phyloP scores from a whole-genome alignment of 2,888 invertebrate genomes.

The Platynereis dumerilii region DNA sequence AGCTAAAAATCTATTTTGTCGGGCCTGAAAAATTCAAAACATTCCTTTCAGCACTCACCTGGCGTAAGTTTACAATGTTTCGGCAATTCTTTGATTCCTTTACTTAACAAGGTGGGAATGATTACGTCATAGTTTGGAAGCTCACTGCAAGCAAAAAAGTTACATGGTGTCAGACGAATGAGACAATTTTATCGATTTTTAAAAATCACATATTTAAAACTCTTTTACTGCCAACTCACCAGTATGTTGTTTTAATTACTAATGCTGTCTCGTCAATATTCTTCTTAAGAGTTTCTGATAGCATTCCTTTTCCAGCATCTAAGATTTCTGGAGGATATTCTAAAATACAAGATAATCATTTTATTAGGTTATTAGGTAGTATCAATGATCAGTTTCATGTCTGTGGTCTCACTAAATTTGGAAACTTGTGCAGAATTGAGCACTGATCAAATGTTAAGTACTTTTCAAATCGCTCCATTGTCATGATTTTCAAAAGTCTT shows the following conservation, averaged over 20 bases:
- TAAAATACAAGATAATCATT: slow-evolving; percentile 24
- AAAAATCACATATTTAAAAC: too few species aligned
- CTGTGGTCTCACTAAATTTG: too few species aligned
- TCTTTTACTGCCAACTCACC: too few species aligned
- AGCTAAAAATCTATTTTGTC: too few species aligned
- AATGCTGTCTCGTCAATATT: slow-evolving; percentile 77
- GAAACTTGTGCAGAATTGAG: not conserved
- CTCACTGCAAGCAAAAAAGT: slow-evolving; percentile 72
- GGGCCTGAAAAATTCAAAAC: too few species aligned
- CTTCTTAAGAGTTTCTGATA: slow-evolving; percentile 76
- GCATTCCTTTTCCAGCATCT: slow-evolving; percentile 71
- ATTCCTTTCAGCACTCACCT: slow-evolving; percentile 65
- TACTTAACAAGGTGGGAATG: slow-evolving; percentile 77
- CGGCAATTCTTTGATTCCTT: slow-evolving; percentile 79
- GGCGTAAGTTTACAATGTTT: slow-evolving; percentile 76
- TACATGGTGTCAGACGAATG: too few species aligned
- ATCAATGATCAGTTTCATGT: not conserved
- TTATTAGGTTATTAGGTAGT: not conserved
- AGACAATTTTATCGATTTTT: too few species aligned
- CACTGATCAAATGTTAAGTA: not conserved
- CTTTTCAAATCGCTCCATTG: not conserved
- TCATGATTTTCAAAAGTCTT: not conserved
- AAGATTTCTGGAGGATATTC: slow-evolving; percentile 70
- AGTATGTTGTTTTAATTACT: slow-evolving; percentile 89
- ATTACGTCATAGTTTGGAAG: slow-evolving; percentile 93